Conservation (phyloP, 2,888 invertebrate genomes). For the Agonopterix arenella region DNA sequence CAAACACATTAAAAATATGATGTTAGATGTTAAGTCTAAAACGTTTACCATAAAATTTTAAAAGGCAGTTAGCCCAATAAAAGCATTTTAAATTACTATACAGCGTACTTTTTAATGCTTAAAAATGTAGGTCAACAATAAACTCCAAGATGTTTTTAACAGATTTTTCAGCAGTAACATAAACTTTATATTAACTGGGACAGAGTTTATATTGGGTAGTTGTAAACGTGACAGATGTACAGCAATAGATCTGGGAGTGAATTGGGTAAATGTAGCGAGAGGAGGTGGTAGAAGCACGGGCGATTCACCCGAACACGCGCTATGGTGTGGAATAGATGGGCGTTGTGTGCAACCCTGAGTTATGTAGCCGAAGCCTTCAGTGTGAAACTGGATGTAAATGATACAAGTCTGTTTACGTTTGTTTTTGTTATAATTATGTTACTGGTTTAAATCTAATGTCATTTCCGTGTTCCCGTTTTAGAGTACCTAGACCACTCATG, state of each 20-base stretch:
- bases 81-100: neutral
- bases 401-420: too few species aligned
- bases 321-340: neutral
- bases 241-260: neutral
- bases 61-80: constrained; percentile 5
- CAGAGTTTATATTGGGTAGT: too few species aligned
- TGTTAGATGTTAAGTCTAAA: constrained; percentile 8
- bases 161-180: neutral
- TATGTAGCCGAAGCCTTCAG: too few species aligned
- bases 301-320: neutral
- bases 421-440: too few species aligned
- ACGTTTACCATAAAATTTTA: constrained; percentile 3
- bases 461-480: too few species aligned
- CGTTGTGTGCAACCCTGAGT: neutral
- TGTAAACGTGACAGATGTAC: too few species aligned
- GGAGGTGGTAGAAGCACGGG: too few species aligned
- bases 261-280: neutral
- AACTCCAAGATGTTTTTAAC: neutral
- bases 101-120: neutral
- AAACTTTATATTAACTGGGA: too few species aligned
- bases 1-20: constrained; percentile 41
- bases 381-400: too few species aligned
- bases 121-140: constrained; percentile 2
- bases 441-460: too few species aligned
- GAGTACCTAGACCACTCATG: too few species aligned